Evolutionary conservation across 2,888 invertebrate species (phyloP), one percentile per base, ranked within the genome.

Genomic region (Sesia apiformis): DNA sequence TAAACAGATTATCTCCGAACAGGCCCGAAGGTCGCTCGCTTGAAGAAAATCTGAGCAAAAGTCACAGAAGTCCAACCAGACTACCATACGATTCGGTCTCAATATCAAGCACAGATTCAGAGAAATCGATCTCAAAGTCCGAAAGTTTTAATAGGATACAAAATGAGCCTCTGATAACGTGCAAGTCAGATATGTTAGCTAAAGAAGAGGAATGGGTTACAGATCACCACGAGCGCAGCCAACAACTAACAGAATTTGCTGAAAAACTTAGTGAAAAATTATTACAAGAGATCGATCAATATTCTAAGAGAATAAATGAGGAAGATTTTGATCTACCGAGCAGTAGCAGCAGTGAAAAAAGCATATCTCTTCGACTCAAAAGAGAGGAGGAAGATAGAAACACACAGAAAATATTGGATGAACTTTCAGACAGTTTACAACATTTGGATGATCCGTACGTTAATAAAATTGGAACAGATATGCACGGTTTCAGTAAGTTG

Each of bases 231-330:
- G 93, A 93, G 60, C 92, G 93, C 61, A 90, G 91, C 59, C 92
- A 92, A 65, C 94, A 95, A 71, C 85, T 95, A 58, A 93, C 93
- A 3, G 94, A 95, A 66, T 95, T 95, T 67, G 95, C 95, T 1
- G 95, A 96, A 70, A 93, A 94, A 71, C 82, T 96, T n/a, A 94
- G 94, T 70, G 95, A 95, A 70, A 95, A 95, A 73, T 82, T 96
- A 58, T 90, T 95, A 55, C 93, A 94, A 60, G 95, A 96, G 80
- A 93, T 95, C 60, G 95, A 95, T 69, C 92, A 90, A 70, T 90
- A 90, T 64, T 90, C 90, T 41, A 90, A 90, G 66, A 73, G 88
- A 52, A 88, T 90, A 39, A 90, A 84, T 53, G 91, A 91, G 65
- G 89, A 90, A 61, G 90, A 90, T 63, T 90, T 90, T 54, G 90